Conservation (phyloP, 2,888 invertebrate species). For the Tuta absoluta region DNA sequence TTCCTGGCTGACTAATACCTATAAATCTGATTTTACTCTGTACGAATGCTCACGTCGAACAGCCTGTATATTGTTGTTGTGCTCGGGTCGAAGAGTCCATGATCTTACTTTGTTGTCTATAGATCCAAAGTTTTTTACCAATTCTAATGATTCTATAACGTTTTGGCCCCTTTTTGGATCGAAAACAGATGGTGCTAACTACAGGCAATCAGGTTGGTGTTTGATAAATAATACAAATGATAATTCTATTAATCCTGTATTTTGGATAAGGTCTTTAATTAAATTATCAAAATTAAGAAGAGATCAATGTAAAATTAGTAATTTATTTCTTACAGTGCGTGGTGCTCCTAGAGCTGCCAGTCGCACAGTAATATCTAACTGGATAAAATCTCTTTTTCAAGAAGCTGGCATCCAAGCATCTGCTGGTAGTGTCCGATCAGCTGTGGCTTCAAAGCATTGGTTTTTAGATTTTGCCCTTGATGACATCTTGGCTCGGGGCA, state of each 20-base stretch:
- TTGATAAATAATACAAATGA: neutral
- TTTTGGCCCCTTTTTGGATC: neutral
- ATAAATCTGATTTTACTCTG: neutral
- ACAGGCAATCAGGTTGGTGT: neutral
- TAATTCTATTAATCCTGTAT: neutral
- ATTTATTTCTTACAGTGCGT: neutral
- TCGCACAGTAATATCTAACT: neutral
- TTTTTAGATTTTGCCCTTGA: neutral
- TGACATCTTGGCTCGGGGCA: neutral
- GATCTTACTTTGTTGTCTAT: neutral
- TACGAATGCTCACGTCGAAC: neutral
- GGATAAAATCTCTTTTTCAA: no score
- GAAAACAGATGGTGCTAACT: neutral
- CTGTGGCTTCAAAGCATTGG: neutral
- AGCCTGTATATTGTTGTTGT: neutral
- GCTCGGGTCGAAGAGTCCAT: neutral
- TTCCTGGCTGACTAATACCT: neutral
- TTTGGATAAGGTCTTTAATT: constrained; percentile 1
- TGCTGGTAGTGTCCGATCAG: neutral
- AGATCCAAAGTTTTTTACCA: neutral
- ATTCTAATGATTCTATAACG: neutral
- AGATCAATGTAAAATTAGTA: neutral
- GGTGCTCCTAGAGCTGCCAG: neutral
- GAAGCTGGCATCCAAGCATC: neutral
- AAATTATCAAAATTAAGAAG: neutral